phyloP scores from a whole-genome alignment of 23 tunicate species.

The Corella eumyota region DNA sequence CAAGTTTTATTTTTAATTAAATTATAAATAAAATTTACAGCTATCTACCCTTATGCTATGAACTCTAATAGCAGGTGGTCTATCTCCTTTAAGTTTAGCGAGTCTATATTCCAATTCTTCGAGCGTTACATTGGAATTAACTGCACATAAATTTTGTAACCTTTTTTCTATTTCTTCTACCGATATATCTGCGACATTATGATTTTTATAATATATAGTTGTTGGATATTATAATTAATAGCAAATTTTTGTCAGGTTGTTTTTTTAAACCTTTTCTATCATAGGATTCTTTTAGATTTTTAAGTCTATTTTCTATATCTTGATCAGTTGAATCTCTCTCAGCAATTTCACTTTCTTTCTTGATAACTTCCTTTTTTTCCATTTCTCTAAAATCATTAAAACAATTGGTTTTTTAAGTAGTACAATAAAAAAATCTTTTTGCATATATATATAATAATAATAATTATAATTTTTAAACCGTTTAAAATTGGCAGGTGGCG shows the following conservation, averaged over 20 bases:
- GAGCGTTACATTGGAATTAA: conserved; percentile 34
- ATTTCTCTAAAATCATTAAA: conserved; percentile 13
- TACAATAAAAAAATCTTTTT: not conserved
- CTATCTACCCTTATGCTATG: conserved; percentile 60
- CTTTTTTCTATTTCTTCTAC: conserved; percentile 72
- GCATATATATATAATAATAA: not conserved
- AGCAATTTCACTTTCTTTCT: not conserved
- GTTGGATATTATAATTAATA: too few species aligned
- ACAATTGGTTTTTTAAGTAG: not conserved
- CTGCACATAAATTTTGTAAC: conserved; percentile 44
- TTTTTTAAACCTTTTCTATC: not conserved
- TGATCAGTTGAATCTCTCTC: conserved; percentile 31
- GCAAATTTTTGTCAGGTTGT: too few species aligned
- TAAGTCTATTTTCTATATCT: conserved; percentile 13
- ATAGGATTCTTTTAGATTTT: conserved; percentile 14
- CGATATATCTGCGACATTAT: conserved; percentile 23
- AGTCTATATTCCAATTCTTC: conserved; percentile 78
- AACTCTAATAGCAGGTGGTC: conserved; percentile 73
- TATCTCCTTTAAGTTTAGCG: conserved; percentile 71
- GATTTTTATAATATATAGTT: not conserved
- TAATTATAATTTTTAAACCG: not conserved
- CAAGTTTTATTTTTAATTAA: too few species aligned
- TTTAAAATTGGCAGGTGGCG: conserved; percentile 57
- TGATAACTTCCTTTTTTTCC: conserved; percentile 24
- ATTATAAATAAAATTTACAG: too few species aligned